Percentiles rank a stretch among this genome's conserved stretches.
Conservation (phyloP, 2,797 vertebrate species). For the Furcifer pardalis region DNA sequence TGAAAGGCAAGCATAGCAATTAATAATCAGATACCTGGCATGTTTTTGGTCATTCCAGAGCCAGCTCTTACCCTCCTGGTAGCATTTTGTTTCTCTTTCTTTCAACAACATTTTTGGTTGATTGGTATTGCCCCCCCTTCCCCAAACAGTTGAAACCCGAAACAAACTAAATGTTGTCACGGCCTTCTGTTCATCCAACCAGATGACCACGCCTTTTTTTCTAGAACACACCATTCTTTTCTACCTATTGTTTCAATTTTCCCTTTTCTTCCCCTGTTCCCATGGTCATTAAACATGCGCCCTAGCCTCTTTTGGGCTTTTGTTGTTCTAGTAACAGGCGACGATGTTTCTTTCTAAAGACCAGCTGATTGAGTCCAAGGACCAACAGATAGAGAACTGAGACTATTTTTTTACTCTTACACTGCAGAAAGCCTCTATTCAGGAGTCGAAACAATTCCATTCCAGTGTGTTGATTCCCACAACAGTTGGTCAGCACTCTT, state of each 20-base stretch:
- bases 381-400: background rate
- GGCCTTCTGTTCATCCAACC: too few species aligned
- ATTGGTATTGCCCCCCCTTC: background rate
- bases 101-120: background rate
- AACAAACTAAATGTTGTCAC: background rate
- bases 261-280: background rate
- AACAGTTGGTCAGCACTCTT: too few species aligned
- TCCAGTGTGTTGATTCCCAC: too few species aligned
- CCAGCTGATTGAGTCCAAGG: background rate
- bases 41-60: background rate
- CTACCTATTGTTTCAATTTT: background rate
- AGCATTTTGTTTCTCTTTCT: background rate
- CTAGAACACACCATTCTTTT: background rate
- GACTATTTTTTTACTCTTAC: background rate
- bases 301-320: too few species aligned
- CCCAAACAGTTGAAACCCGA: background rate
- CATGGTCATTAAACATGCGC: background rate
- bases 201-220: background rate
- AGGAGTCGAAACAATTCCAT: too few species aligned
- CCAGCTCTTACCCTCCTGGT: background rate
- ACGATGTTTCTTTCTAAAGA: background rate
- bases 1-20: background rate
- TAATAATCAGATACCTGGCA: conserved; percentile 6
- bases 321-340: background rate
- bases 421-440: background rate